phyloP scores from a whole-genome alignment of 1,140 invertebrate species.

The Drosophila lacteicornis region DNA sequence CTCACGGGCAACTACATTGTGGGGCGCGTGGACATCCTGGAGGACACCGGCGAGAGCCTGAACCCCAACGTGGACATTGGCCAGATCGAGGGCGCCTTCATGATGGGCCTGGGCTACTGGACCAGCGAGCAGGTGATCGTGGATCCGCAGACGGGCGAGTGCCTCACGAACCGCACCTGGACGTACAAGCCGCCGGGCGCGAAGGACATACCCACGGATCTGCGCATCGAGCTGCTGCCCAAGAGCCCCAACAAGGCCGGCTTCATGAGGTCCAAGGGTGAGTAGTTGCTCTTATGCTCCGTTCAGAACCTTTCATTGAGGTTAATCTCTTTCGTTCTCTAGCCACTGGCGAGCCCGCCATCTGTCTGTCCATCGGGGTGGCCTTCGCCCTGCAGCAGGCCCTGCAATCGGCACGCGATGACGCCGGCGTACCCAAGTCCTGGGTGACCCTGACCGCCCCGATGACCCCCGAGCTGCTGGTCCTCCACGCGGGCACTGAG shows the following conservation, averaged over 20 bases:
- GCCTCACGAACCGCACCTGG: constrained; percentile 91
- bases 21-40: constrained; percentile 89
- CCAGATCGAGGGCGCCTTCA: constrained; percentile 91
- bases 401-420: constrained; percentile 88
- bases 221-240: constrained; percentile 90
- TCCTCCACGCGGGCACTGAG: constrained; percentile 77
- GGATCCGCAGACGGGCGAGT: constrained; percentile 88
- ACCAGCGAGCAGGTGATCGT: constrained; percentile 90
- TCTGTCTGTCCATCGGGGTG: constrained; percentile 88
- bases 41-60: constrained; percentile 90
- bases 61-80: constrained; percentile 93
- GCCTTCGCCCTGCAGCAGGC: constrained; percentile 91
- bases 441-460: constrained; percentile 86
- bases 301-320: too few relatives aligned
- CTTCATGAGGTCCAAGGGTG: constrained; percentile 91
- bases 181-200: constrained; percentile 92
- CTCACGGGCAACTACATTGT: constrained; percentile 89
- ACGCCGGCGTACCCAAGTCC: constrained; percentile 86
- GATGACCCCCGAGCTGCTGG: constrained; percentile 85
- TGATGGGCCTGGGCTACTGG: constrained; percentile 94
- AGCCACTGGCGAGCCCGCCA: constrained; percentile 90
- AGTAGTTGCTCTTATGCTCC: constrained; percentile 81
- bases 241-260: constrained; percentile 90
- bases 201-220: constrained; percentile 93
- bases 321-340: constrained; percentile 65